phyloP scores from a whole-genome alignment of 1,140 invertebrate species.

The Delia radicum region DNA sequence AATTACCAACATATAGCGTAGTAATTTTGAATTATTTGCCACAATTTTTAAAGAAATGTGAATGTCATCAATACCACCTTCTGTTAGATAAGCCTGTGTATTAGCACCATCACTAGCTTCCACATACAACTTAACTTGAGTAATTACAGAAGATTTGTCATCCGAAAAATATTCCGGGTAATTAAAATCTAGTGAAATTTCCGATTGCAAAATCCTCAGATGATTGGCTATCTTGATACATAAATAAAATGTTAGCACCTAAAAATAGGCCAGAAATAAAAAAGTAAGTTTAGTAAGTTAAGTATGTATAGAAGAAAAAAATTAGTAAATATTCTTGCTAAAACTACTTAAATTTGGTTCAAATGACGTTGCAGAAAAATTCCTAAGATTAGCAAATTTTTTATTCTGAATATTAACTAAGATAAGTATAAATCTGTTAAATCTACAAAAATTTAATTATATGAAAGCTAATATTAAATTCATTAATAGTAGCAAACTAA shows the following conservation, averaged over 20 bases:
- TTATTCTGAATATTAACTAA: too few species aligned
- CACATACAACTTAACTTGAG: slow-evolving; percentile 18
- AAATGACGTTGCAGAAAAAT: too few species aligned
- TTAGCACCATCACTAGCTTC: background rate
- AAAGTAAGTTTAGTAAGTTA: too few species aligned
- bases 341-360: too few species aligned
- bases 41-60: slow-evolving; percentile 15
- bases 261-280: background rate
- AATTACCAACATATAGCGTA: slow-evolving; percentile 20
- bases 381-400: too few species aligned
- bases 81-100: slow-evolving; percentile 1
- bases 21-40: background rate
- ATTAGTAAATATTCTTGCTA: too few species aligned
- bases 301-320: too few species aligned
- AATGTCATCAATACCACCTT: slow-evolving; percentile 8
- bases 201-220: background rate
- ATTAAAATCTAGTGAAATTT: slow-evolving; percentile 20
- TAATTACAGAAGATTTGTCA: background rate
- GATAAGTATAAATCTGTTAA: too few species aligned
- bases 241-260: slow-evolving; percentile 16
- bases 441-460: too few species aligned
- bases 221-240: background rate
- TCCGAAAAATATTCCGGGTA: background rate
- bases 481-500: too few species aligned
- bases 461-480: too few species aligned